These are phyloP conservation scores for Garrulus glandarius DNA, from an alignment of 2,797 vertebrate species.

Conservation along the genomic window DNA sequence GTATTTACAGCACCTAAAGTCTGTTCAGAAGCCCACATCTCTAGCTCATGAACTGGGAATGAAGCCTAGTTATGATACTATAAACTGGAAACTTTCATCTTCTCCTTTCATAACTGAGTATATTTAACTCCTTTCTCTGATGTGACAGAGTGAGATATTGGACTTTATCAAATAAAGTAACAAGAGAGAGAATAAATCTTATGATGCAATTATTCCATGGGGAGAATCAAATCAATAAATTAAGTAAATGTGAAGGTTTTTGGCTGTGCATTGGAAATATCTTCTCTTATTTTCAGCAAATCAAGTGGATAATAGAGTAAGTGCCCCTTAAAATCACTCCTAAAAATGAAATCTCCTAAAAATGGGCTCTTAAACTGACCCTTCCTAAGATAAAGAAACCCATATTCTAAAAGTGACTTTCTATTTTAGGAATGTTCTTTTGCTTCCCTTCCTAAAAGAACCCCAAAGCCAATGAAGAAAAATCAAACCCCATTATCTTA, in stretches of 20 bases:
- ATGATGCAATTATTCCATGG: background rate
- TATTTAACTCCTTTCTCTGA: background rate
- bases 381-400: background rate
- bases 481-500: background rate
- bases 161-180: background rate
- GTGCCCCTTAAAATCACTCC: background rate
- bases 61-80: background rate
- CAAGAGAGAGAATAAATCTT: background rate
- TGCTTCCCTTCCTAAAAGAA: background rate
- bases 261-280: background rate
- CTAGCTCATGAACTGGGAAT: background rate
- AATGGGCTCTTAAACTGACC: background rate
- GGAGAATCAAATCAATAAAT: background rate
- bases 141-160: background rate
- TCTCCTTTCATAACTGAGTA: background rate
- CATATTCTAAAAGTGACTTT: background rate
- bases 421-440: background rate
- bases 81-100: background rate
- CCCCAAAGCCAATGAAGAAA: background rate
- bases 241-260: background rate
- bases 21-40: background rate
- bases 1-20: background rate
- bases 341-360: background rate
- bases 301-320: background rate
- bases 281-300: background rate